These are phyloP conservation scores for Desmophyllum pertusum DNA, from an alignment of 92 coral and sea anemone genomes.

Conservation along the genomic window DNA sequence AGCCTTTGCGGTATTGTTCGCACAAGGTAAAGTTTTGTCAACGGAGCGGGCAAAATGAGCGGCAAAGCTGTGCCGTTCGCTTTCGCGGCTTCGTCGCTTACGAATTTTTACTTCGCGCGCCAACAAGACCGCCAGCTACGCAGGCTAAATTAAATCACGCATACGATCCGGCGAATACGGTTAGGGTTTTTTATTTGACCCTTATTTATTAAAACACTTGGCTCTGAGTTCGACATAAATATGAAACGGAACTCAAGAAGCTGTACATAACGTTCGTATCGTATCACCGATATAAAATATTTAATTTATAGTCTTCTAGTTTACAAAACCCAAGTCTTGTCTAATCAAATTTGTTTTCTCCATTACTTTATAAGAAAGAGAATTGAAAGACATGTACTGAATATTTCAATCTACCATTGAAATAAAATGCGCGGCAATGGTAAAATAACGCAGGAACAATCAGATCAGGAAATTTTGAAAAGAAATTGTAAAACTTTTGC, in stretches of 20 bases:
- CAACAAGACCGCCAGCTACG: no score
- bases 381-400: background rate
- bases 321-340: background rate
- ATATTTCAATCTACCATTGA: background rate
- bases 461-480: background rate
- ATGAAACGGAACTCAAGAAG: background rate
- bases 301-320: background rate
- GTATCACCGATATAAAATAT: background rate
- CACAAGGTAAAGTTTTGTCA: no score
- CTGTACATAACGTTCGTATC: background rate
- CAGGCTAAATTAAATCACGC: no score
- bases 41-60: no score
- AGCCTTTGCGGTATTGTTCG: no score
- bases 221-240: background rate
- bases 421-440: background rate
- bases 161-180: no score
- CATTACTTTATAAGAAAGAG: background rate
- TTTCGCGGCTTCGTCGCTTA: no score
- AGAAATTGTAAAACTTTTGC: background rate
- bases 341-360: background rate
- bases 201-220: background rate
- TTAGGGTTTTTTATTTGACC: no score
- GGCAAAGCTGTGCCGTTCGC: no score
- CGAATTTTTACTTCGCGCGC: no score
- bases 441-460: background rate